Conservation (phyloP, 2,797 vertebrate species). For the Enteromius treurensis region DNA sequence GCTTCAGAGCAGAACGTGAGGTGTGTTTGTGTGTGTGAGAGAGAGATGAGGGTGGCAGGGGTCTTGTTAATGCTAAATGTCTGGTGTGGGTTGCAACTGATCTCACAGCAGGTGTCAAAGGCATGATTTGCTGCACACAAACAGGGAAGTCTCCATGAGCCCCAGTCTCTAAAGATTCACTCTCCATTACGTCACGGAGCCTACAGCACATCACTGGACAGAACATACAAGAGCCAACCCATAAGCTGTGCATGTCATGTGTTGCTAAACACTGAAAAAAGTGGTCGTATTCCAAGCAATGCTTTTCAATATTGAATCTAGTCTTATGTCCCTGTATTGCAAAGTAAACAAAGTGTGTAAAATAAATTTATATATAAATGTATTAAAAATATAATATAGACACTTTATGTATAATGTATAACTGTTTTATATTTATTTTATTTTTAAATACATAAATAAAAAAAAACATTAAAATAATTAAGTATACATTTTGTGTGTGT, state of each 20-base stretch:
- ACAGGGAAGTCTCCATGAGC: conserved; percentile 36
- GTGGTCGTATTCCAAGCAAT: not conserved
- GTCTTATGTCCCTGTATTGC: not conserved
- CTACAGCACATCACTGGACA: conserved; percentile 10
- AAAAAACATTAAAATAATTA: not conserved
- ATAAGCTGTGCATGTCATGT: not conserved
- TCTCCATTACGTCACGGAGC: conserved; percentile 37
- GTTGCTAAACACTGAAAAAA: not conserved
- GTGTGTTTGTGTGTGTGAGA: not conserved
- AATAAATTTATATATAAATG: not conserved
- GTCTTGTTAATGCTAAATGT: conserved; percentile 46
- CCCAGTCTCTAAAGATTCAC: conserved; percentile 14
- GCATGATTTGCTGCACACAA: conserved; percentile 36
- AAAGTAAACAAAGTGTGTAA: not conserved
- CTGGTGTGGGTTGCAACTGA: conserved; percentile 34
- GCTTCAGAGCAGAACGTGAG: conserved; percentile 12
- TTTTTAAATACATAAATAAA: not conserved
- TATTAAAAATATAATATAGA: not conserved
- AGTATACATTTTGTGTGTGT: not conserved
- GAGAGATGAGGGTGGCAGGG: conserved; percentile 30
- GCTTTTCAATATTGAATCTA: not conserved
- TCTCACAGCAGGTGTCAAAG: conserved; percentile 50
- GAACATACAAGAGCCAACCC: not conserved
- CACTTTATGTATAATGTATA: not conserved
- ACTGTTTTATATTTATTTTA: not conserved